Conservation (phyloP, 2,888 invertebrate species). For the Eristalis arbustorum region DNA sequence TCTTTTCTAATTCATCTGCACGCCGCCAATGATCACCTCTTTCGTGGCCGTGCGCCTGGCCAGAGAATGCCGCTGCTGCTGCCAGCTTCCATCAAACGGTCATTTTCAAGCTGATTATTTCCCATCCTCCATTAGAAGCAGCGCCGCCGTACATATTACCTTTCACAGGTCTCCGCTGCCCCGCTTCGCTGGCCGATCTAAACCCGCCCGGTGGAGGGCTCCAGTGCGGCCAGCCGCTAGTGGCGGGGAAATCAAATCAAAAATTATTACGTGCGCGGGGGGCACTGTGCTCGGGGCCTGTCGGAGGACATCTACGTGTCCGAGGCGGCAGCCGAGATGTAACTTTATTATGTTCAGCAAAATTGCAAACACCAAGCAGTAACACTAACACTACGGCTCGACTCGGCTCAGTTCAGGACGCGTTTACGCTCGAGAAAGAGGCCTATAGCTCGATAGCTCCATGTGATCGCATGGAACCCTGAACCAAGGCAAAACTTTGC, state of each 20-base stretch:
- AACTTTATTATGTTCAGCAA: conserved; percentile 68
- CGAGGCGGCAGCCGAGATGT: conserved; percentile 53
- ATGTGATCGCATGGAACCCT: conserved; percentile 45
- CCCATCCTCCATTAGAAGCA: conserved; percentile 62
- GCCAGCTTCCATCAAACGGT: conserved; percentile 67
- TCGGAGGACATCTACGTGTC: conserved; percentile 65
- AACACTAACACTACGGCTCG: conserved; percentile 48
- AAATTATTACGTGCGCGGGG: conserved; percentile 46
- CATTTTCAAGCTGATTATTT: conserved; percentile 69
- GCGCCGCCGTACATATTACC: conserved; percentile 58
- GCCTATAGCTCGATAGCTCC: conserved; percentile 10
- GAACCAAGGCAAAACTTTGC: conserved; percentile 44
- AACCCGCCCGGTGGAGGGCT: not conserved
- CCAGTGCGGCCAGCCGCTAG: conserved; percentile 9
- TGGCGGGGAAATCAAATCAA: conserved; percentile 62
- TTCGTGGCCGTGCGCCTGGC: conserved; percentile 40
- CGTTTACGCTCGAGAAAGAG: conserved; percentile 15
- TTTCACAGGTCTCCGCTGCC: conserved; percentile 11
- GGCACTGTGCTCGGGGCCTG: conserved; percentile 16
- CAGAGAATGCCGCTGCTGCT: conserved; percentile 35
- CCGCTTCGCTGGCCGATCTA: not conserved
- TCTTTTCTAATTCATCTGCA: conserved; percentile 67
- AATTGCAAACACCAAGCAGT: conserved; percentile 64
- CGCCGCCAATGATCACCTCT: conserved; percentile 23
- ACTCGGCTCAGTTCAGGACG: conserved; percentile 1